Conservation (phyloP, 2,797 vertebrate species). For the Mormyrops boulengeri region DNA sequence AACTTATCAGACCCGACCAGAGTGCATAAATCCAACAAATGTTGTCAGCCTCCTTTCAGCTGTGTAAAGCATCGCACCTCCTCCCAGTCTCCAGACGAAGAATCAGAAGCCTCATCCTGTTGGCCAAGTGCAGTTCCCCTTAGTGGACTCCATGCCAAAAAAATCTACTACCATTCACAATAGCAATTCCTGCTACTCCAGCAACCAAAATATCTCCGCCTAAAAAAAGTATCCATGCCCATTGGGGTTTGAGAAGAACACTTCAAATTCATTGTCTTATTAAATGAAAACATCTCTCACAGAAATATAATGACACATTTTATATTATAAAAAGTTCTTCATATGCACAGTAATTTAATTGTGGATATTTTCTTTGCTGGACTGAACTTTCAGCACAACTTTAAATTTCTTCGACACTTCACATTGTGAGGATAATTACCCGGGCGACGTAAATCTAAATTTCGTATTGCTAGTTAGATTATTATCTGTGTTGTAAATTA, state of each 20-base stretch:
- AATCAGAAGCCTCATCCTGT: neutral
- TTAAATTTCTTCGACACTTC: neutral
- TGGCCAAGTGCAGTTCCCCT: neutral
- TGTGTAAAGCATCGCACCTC: neutral
- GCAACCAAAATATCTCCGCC: neutral
- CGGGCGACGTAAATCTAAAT: neutral
- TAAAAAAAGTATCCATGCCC: neutral
- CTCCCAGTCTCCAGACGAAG: neutral
- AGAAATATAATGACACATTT: neutral
- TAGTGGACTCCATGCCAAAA: neutral
- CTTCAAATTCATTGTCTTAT: neutral
- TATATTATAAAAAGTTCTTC: neutral
- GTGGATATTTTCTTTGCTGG: neutral
- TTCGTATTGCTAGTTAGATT: neutral
- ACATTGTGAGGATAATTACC: neutral
- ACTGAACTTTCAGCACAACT: neutral
- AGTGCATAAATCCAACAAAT: neutral
- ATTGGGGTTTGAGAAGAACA: neutral
- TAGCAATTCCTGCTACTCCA: neutral
- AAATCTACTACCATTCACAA: neutral
- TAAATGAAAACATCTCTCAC: neutral
- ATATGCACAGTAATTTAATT: neutral
- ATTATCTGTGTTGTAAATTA: neutral
- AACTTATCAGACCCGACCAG: neutral
- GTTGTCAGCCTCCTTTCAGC: neutral